These are phyloP conservation scores for Macrocentrus cingulum DNA, from an alignment of 1,140 invertebrate species.

Conservation along the genomic window DNA sequence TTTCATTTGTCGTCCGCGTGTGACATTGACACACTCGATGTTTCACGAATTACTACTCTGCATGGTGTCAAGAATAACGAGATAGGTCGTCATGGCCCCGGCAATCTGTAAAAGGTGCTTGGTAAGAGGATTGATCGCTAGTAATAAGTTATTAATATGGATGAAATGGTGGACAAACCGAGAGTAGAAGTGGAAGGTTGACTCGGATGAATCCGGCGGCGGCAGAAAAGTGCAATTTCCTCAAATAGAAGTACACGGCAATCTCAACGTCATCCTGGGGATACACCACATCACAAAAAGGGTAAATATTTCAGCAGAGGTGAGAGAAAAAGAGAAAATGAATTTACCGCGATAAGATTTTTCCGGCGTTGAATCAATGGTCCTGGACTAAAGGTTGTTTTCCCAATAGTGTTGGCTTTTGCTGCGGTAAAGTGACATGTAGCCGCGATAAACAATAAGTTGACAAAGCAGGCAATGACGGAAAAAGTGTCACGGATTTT, in stretches of 20 bases:
- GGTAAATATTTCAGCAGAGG: not conserved
- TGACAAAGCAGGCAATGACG: constrained; percentile 23
- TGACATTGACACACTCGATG: too few species aligned
- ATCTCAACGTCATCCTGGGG: constrained; percentile 33
- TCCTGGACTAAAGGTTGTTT: constrained; percentile 31
- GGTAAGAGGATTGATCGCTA: not conserved
- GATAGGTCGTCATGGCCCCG: constrained; percentile 35
- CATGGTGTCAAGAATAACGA: constrained; percentile 36
- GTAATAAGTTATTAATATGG: not conserved
- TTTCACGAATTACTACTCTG: too few species aligned
- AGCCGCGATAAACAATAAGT: constrained; percentile 31
- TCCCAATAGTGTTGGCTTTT: constrained; percentile 31
- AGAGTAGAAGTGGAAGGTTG: constrained; percentile 34
- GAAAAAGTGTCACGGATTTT: constrained; percentile 30
- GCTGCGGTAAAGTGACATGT: constrained; percentile 31
- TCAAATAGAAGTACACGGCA: constrained; percentile 32
- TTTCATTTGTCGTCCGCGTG: too few species aligned
- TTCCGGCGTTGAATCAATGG: constrained; percentile 23
- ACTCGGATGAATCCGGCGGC: constrained; percentile 30
- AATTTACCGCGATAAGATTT: constrained; percentile 27
- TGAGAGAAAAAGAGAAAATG: not conserved
- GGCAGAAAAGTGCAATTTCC: constrained; percentile 30
- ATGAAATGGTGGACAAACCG: constrained; percentile 24
- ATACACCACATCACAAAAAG: not conserved
- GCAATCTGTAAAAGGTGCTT: constrained; percentile 31